A percentile compares a stretch with the other conserved stretches of the same genome.
Evolutionary conservation across 2,113 vertebrate genomes (phyloP).

Genomic region (Cavia porcellus): DNA sequence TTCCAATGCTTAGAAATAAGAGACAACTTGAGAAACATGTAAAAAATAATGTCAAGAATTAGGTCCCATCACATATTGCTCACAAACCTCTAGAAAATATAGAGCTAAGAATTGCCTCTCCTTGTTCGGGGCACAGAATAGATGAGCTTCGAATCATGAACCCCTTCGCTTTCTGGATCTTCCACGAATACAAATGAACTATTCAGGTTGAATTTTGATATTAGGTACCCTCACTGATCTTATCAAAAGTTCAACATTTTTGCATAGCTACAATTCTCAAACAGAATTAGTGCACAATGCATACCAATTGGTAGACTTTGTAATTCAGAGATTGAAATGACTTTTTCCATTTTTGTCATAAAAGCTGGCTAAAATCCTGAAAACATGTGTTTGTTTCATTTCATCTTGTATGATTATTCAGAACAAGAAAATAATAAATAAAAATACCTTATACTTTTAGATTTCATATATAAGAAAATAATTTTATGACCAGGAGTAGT

Average conservation of each 20-base stretch:
- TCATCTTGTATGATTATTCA: neutral
- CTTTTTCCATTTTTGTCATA: neutral
- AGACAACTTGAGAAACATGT: neutral
- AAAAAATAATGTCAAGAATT: constrained; percentile 4
- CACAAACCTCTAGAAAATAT: constrained; percentile 20
- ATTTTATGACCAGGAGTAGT: neutral
- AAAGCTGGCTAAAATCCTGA: neutral
- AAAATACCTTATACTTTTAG: neutral
- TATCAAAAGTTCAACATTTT: neutral
- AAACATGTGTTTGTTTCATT: neutral
- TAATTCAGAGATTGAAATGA: constrained; percentile 24
- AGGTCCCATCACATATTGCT: neutral
- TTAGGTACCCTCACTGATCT: neutral
- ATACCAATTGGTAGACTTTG: neutral
- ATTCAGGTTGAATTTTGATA: constrained; percentile 22
- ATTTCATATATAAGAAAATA: neutral
- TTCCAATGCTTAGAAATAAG: constrained; percentile 2
- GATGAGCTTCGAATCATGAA: neutral
- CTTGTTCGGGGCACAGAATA: constrained; percentile 39
- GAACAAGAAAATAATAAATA: neutral
- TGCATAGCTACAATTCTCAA: neutral
- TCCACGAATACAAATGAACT: constrained; percentile 70
- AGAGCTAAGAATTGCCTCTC: neutral
- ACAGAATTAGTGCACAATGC: neutral
- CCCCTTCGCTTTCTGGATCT: neutral